A percentile compares a stretch with the other conserved stretches of the same genome.
These are phyloP conservation scores for Puma concolor DNA, from an alignment of 2,113 vertebrate species.

Conservation along the genomic window DNA sequence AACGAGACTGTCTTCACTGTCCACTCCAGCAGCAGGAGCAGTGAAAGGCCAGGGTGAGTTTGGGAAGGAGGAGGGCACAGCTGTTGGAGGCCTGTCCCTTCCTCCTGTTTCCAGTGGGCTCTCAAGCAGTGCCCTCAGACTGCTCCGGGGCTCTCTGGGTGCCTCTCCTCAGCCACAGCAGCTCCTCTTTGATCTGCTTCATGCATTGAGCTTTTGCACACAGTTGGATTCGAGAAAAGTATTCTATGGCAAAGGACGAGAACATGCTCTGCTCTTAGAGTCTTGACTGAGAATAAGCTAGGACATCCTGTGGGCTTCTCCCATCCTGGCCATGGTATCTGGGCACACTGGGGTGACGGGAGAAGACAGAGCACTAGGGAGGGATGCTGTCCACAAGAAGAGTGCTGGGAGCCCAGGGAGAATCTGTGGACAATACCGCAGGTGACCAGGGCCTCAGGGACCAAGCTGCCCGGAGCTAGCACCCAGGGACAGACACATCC, in stretches of 20 bases:
- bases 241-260: background rate
- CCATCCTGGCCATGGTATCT: background rate
- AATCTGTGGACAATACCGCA: background rate
- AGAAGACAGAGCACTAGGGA: background rate
- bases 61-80: background rate
- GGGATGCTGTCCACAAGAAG: background rate
- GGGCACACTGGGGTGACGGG: background rate
- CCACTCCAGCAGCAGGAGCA: conserved; percentile 92
- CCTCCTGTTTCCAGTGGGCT: background rate
- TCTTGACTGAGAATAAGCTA: background rate
- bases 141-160: background rate
- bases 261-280: background rate
- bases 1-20: conserved; percentile 94
- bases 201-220: background rate
- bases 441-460: background rate
- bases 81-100: background rate
- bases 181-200: background rate
- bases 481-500: background rate
- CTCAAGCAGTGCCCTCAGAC: background rate
- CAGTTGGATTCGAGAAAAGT: background rate
- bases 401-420: background rate
- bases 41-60: conserved; percentile 94
- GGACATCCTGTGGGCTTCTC: background rate
- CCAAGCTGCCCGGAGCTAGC: background rate
- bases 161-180: background rate